A percentile compares a stretch with the other conserved stretches of the same genome.
Evolutionary conservation across 1,140 invertebrate species (phyloP).

Genomic region (Brachionus calyciflorus): DNA sequence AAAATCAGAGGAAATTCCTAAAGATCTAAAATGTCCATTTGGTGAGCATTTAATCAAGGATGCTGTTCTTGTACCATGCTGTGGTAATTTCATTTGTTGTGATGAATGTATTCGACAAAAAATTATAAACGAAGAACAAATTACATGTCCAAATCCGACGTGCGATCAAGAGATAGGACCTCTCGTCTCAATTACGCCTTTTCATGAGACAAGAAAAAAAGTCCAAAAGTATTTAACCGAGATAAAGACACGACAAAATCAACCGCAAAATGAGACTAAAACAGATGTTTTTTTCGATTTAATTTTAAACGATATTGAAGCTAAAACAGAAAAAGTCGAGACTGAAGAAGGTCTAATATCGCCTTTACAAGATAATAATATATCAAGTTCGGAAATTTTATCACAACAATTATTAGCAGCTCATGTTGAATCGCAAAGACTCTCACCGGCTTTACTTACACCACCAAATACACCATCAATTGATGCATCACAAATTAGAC

Average conservation of each 20-base stretch:
- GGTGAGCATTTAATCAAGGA: constrained; percentile 37
- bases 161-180: constrained; percentile 42
- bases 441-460: background rate
- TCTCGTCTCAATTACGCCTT: constrained; percentile 12
- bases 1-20: background rate
- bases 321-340: background rate
- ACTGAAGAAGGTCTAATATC: background rate
- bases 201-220: constrained; percentile 24
- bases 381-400: constrained; percentile 17
- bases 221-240: constrained; percentile 30
- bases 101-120: constrained; percentile 43
- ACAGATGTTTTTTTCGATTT: constrained; percentile 19
- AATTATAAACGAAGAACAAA: constrained; percentile 27
- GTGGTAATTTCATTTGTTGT: constrained; percentile 42
- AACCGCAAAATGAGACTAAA: background rate
- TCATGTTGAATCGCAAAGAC: background rate
- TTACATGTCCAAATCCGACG: constrained; percentile 21
- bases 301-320: constrained; percentile 16
- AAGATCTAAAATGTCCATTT: constrained; percentile 34
- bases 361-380: constrained; percentile 31
- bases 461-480: background rate
- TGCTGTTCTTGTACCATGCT: constrained; percentile 45
- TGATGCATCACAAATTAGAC: background rate
- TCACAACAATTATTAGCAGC: constrained; percentile 32
- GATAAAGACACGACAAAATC: background rate